Evolutionary conservation across 2,888 invertebrate species (phyloP).

Genomic region (Lasioglossum malachurum): DNA sequence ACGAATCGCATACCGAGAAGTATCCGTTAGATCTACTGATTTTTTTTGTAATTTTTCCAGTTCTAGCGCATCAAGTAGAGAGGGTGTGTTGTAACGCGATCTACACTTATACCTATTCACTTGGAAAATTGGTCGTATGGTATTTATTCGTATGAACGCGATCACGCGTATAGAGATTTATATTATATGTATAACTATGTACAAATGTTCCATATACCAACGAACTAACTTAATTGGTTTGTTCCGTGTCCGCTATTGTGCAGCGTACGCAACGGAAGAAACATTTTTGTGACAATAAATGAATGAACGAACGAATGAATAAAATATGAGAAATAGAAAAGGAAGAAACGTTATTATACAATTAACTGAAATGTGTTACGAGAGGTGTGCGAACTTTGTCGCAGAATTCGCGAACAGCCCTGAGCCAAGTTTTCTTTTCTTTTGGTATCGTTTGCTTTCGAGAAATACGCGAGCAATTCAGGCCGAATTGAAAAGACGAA

Average conservation of each 20-base stretch:
- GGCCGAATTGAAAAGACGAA: neutral
- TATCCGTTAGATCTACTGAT: neutral
- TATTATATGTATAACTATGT: slow-evolving; percentile 15
- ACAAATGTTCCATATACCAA: slow-evolving; percentile 30
- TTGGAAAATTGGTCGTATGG: slow-evolving; percentile 21
- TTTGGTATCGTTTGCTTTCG: neutral
- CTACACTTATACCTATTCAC: neutral
- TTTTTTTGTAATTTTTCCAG: slow-evolving; percentile 28
- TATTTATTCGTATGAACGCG: slow-evolving; percentile 53
- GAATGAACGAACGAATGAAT: slow-evolving; percentile 64
- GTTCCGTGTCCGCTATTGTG: slow-evolving; percentile 71
- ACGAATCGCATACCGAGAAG: neutral
- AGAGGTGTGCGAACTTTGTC: neutral
- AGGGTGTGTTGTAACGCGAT: neutral
- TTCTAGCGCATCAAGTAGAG: slow-evolving; percentile 23
- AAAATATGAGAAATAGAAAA: slow-evolving; percentile 9
- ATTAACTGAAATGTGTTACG: neutral
- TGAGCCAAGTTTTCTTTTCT: neutral
- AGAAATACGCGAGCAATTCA: neutral
- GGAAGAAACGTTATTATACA: neutral
- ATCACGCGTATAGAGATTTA: slow-evolving; percentile 22
- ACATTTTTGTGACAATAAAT: slow-evolving; percentile 84
- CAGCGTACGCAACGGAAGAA: slow-evolving; percentile 75
- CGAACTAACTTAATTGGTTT: slow-evolving; percentile 37
- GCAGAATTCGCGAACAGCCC: neutral